Percentiles rank a stretch among this genome's conserved stretches.
phyloP scores from a whole-genome alignment of 2,888 invertebrate genomes.

The Yponomeuta sedellus region DNA sequence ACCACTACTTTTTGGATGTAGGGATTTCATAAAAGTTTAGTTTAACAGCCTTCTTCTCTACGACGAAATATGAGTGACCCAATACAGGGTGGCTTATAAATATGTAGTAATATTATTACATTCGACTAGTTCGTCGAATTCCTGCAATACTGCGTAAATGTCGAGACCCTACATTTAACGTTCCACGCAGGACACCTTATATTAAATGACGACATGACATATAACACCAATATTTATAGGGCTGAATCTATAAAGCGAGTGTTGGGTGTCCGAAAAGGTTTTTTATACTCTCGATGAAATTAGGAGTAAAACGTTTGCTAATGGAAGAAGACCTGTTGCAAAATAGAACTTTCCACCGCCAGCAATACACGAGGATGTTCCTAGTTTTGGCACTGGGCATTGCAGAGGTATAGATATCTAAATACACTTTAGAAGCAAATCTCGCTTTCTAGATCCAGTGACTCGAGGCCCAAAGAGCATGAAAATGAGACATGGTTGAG shows the following conservation, averaged over 20 bases:
- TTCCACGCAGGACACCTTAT: background rate
- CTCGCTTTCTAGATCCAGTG: background rate
- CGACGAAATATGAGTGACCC: background rate
- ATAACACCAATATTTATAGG: background rate
- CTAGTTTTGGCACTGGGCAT: background rate
- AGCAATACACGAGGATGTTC: background rate
- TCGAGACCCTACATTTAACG: background rate
- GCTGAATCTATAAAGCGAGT: background rate
- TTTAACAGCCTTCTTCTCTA: background rate
- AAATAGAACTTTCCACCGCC: background rate
- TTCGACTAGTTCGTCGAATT: too few species aligned
- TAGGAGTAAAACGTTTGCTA: too few species aligned
- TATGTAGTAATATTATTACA: background rate
- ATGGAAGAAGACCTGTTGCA: background rate
- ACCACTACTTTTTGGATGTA: too few species aligned
- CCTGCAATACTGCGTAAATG: background rate
- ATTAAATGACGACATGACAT: conserved; percentile 1
- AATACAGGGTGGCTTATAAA: background rate
- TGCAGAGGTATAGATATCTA: background rate
- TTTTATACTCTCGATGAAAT: background rate
- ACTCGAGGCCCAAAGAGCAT: background rate
- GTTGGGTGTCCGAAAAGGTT: background rate
- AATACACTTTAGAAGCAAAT: background rate
- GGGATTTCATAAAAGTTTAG: background rate
- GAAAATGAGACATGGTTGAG: background rate